Evolutionary conservation across 2,113 vertebrate genomes (phyloP).

Genomic region (Coracopsis vasa): DNA sequence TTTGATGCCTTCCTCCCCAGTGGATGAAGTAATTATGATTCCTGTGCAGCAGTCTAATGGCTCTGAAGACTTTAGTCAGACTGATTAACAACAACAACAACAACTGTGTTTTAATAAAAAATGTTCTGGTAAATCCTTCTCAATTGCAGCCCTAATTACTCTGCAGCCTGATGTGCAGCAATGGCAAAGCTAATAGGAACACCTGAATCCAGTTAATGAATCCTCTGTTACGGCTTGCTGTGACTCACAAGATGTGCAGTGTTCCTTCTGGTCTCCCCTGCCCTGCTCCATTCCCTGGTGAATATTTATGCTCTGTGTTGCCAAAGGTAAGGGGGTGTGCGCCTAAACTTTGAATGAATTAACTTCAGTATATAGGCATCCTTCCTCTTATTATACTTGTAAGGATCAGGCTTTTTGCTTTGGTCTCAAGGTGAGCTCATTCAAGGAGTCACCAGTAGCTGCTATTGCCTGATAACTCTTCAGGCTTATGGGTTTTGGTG

Average conservation of each 20-base stretch:
- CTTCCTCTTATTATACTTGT: conserved; percentile 3
- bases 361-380: conserved; percentile 8
- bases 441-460: not conserved
- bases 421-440: not conserved
- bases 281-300: conserved; percentile 6
- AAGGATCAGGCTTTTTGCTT: not conserved
- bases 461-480: not conserved
- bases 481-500: not conserved
- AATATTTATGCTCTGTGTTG: conserved; percentile 17
- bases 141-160: conserved; percentile 57
- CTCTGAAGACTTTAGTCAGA: conserved; percentile 46
- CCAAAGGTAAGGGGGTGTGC: conserved; percentile 5
- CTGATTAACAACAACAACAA: conserved; percentile 29
- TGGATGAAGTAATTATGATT: conserved; percentile 44
- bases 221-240: conserved; percentile 30
- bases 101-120: conserved; percentile 62
- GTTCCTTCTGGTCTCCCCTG: conserved; percentile 21
- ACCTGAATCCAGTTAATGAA: conserved; percentile 65
- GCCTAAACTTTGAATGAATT: conserved; percentile 22
- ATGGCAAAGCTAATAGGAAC: conserved; percentile 57
- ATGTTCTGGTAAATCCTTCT: conserved; percentile 47
- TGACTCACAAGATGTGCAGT: conserved; percentile 38
- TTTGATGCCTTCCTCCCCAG: conserved; percentile 29
- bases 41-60: conserved; percentile 28
- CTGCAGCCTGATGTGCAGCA: conserved; percentile 54